phyloP scores from a whole-genome alignment of 2,888 invertebrate genomes.

The Apoda limacodes region DNA sequence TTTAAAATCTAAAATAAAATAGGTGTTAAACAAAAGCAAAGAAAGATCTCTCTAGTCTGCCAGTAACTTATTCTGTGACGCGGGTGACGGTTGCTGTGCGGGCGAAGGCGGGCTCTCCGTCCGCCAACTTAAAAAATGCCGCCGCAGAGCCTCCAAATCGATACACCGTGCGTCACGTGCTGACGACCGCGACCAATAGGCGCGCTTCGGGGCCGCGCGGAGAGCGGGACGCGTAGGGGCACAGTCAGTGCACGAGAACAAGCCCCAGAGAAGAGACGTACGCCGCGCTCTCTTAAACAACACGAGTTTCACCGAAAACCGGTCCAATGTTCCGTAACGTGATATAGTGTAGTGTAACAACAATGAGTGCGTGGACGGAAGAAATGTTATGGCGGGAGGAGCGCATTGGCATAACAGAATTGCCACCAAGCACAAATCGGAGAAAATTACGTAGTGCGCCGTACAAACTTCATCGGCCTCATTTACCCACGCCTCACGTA shows the following conservation, averaged over 20 bases:
- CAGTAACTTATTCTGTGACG: constrained; percentile 27
- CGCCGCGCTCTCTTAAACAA: constrained; percentile 23
- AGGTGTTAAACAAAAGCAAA: no score
- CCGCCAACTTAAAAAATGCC: constrained; percentile 83
- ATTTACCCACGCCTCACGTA: constrained; percentile 56
- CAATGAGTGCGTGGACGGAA: constrained; percentile 66
- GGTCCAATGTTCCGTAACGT: constrained; percentile 54
- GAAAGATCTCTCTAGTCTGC: no score
- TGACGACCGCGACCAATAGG: constrained; percentile 61
- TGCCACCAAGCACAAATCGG: constrained; percentile 55
- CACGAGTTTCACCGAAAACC: constrained; percentile 50
- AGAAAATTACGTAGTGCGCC: constrained; percentile 72
- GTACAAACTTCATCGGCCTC: constrained; percentile 76
- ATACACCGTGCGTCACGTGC: constrained; percentile 79
- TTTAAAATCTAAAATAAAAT: no score
- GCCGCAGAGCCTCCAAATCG: constrained; percentile 84
- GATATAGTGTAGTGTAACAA: constrained; percentile 49
- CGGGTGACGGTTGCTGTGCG: constrained; percentile 48
- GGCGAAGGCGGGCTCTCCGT: constrained; percentile 60
- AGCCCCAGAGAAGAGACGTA: constrained; percentile 35
- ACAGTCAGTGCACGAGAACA: constrained; percentile 53
- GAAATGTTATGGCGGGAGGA: constrained; percentile 62
- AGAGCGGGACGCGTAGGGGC: constrained; percentile 22
- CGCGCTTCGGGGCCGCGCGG: constrained; percentile 31
- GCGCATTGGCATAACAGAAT: constrained; percentile 53